Conservation (phyloP, 2,888 invertebrate genomes). For the Pecten maximus region DNA sequence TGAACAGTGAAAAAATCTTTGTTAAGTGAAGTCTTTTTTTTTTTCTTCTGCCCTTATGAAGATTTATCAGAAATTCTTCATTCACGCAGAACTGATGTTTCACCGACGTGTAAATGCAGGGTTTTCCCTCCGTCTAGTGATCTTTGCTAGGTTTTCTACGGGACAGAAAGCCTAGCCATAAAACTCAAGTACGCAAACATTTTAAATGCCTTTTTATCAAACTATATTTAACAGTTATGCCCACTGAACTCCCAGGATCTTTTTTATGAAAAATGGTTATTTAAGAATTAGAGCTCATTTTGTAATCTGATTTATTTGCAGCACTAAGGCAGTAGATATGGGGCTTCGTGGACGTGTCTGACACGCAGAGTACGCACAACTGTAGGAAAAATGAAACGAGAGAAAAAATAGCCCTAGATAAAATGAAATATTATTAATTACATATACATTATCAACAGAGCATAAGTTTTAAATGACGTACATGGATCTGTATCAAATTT, state of each 20-base stretch:
- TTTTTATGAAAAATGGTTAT: slow-evolving; percentile 28
- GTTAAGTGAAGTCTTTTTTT: background rate
- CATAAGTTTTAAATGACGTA: background rate
- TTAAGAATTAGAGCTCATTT: slow-evolving; percentile 13
- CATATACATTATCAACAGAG: background rate
- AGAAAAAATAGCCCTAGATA: background rate
- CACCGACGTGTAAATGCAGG: background rate
- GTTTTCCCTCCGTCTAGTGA: background rate
- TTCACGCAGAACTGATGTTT: background rate
- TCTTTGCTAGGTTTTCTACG: background rate
- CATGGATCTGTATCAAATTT: background rate
- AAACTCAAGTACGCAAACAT: background rate
- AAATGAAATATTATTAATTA: slow-evolving; percentile 25
- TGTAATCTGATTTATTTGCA: slow-evolving; percentile 17
- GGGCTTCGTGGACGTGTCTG: background rate
- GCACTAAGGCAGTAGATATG: background rate
- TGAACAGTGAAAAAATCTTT: background rate
- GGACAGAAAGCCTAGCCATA: background rate
- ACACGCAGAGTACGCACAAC: background rate
- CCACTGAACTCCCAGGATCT: slow-evolving; percentile 3
- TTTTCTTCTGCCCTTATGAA: background rate
- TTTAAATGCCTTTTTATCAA: slow-evolving; percentile 32
- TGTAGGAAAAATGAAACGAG: background rate
- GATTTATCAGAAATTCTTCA: slow-evolving; percentile 9
- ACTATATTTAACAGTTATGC: slow-evolving; percentile 32